phyloP scores from a whole-genome alignment of 2,113 vertebrate species.

The Corythornis madagascariensis region DNA sequence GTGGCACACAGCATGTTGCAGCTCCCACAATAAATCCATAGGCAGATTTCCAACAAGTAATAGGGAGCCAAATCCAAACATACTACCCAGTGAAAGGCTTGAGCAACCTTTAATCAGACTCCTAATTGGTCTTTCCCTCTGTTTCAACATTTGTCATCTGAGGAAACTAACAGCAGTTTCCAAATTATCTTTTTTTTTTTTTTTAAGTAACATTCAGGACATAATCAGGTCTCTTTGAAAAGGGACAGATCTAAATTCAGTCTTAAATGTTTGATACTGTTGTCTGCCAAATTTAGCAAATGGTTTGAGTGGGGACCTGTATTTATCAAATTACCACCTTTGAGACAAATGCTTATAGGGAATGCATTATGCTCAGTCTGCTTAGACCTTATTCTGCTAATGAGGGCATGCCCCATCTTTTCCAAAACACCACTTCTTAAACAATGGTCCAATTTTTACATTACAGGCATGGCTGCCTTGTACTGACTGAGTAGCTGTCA shows the following conservation, averaged over 20 bases:
- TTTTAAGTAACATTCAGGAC: conserved; percentile 28
- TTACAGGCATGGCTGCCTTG: conserved; percentile 8
- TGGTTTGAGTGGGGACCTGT: neutral
- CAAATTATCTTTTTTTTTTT: conserved; percentile 42
- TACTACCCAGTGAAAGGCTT: conserved; percentile 28
- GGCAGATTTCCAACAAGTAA: conserved; percentile 48
- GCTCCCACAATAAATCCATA: conserved; percentile 18
- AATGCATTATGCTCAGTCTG: neutral
- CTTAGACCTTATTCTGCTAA: conserved; percentile 35
- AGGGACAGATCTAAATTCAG: conserved; percentile 35
- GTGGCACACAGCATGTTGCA: conserved; percentile 35
- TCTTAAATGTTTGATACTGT: conserved; percentile 29
- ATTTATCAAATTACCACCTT: conserved; percentile 63
- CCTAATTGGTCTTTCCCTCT: conserved; percentile 39
- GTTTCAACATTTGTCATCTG: conserved; percentile 45
- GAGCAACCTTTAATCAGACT: conserved; percentile 56
- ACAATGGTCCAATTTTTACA: conserved; percentile 51
- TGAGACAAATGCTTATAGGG: neutral
- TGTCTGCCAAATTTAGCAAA: conserved; percentile 51
- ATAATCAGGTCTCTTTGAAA: conserved; percentile 47
- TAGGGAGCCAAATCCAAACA: conserved; percentile 14
- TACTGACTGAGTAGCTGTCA: conserved; percentile 60
- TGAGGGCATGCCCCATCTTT: conserved; percentile 62
- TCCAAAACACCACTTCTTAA: conserved; percentile 48
- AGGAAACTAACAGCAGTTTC: conserved; percentile 34